Evolutionary conservation across 2,797 vertebrate species (phyloP).

Genomic region (Galagoides demidoff): DNA sequence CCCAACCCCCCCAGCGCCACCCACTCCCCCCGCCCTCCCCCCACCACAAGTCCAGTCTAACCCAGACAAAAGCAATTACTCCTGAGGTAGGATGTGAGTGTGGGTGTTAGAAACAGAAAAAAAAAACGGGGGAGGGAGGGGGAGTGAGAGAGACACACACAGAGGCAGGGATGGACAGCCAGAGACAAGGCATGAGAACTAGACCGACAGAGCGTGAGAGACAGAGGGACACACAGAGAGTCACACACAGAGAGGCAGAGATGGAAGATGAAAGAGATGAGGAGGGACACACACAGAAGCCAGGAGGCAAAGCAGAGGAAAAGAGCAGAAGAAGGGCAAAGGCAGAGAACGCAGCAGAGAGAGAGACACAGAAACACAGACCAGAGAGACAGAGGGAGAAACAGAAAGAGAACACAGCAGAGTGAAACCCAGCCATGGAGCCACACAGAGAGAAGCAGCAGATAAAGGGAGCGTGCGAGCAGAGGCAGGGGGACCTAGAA

Average conservation of each 20-base stretch:
- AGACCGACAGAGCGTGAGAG: conserved; percentile 29
- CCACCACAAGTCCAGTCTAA: conserved; percentile 89
- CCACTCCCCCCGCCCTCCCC: conserved; percentile 85
- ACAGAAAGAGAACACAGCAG: neutral
- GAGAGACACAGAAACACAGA: neutral
- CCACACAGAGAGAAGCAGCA: neutral
- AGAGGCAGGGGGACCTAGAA: neutral
- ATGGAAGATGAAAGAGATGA: conserved; percentile 53
- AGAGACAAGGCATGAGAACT: conserved; percentile 64
- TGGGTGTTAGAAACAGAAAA: conserved; percentile 83
- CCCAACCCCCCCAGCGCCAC: conserved; percentile 81
- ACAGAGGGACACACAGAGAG: neutral
- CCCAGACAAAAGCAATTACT: conserved; percentile 99
- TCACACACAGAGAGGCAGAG: neutral
- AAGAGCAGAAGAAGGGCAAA: neutral
- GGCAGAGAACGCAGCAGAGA: neutral
- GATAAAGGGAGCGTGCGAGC: neutral
- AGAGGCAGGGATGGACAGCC: conserved; percentile 77
- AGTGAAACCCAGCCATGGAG: neutral
- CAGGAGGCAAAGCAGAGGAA: conserved; percentile 44
- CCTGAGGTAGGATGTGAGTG: conserved; percentile 90
- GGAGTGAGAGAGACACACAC: conserved; percentile 64
- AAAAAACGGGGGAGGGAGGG: conserved; percentile 52
- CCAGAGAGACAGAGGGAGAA: neutral
- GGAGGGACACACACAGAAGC: conserved; percentile 58